Evolutionary conservation across 2,113 vertebrate species (phyloP).

Genomic region (Crotalus viridis): DNA sequence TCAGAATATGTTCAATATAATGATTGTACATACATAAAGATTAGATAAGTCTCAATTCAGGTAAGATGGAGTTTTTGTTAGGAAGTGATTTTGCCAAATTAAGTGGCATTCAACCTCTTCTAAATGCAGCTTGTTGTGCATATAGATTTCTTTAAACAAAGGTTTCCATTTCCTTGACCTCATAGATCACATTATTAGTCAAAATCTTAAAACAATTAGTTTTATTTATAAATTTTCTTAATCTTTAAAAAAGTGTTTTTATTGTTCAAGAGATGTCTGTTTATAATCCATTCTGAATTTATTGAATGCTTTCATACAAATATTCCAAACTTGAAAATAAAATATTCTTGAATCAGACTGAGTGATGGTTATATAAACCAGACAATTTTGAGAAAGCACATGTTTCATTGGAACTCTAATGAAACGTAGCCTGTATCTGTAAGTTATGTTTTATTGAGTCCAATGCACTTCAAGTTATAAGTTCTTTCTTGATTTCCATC

Average conservation of each 20-base stretch:
- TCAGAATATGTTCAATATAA: background rate
- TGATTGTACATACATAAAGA: background rate
- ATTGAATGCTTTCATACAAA: background rate
- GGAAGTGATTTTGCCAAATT: background rate
- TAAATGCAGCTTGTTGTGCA: background rate
- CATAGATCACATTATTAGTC: background rate
- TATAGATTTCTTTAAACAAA: background rate
- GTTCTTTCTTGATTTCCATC: background rate
- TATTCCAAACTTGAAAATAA: background rate
- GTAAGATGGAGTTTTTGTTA: background rate
- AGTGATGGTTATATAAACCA: background rate
- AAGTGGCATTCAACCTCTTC: background rate
- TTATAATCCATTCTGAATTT: background rate
- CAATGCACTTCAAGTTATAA: background rate
- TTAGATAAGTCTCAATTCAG: background rate
- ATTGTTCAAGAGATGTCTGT: background rate
- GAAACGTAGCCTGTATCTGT: background rate
- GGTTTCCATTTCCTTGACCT: background rate
- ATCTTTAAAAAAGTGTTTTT: background rate
- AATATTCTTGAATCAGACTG: background rate
- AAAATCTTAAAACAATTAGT: background rate
- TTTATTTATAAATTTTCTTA: background rate
- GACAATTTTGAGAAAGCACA: background rate
- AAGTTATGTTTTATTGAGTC: fast-evolving
- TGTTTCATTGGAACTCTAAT: background rate